Evolutionary conservation across 2,113 vertebrate genomes (phyloP), one percentile per base, ranked within the genome.

Genomic region (Neolamprologus caudopunctatus): DNA sequence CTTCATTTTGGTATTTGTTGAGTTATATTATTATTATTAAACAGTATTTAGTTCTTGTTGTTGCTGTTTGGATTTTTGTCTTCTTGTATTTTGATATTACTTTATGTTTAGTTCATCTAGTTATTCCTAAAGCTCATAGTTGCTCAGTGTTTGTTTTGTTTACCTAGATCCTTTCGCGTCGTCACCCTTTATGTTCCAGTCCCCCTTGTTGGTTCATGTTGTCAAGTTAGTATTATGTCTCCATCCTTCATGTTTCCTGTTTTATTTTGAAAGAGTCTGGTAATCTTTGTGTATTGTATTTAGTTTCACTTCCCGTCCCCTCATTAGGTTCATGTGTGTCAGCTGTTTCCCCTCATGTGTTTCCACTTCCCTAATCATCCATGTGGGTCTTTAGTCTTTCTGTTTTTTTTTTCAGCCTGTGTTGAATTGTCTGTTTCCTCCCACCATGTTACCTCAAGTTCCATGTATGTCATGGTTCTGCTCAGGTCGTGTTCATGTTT

Each of bases 391-490:
- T 31, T 61, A 58, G 55, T 31, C 55, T 28, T 1, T 24, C 55
- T 28, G 13, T n/a, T n/a, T n/a, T 58, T 58, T 58, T 3, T 4
- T 31, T 58, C 57, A 31, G 8, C 0, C 57, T 58, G 9, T 33
- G 57, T 0, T 61, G 28, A 61, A 61, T 61, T 33, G 0, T 33
- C 57, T 19, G 9, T 4, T 61, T 33, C 57, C 57, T 17, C 57
- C 26, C 8, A 31, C 57, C 57, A 17, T 0, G 0, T 2, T 58
- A 31, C 0, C 57, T 2, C 57, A 61, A 19, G 5, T 1, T 61
- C 2, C 16, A 19, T 19, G 16, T 33, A 2, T 61, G 57, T 10
- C 57, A 61, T 33, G 1, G 16, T 10, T 61, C 28, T 61, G 28
- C 3, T 33, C 2, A 33, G 28, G 3, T 10, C 5, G 28, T 19